A percentile compares a stretch with the other conserved stretches of the same genome.
Conservation (phyloP, 1,140 invertebrate species). For the Rhyzopertha dominica region DNA sequence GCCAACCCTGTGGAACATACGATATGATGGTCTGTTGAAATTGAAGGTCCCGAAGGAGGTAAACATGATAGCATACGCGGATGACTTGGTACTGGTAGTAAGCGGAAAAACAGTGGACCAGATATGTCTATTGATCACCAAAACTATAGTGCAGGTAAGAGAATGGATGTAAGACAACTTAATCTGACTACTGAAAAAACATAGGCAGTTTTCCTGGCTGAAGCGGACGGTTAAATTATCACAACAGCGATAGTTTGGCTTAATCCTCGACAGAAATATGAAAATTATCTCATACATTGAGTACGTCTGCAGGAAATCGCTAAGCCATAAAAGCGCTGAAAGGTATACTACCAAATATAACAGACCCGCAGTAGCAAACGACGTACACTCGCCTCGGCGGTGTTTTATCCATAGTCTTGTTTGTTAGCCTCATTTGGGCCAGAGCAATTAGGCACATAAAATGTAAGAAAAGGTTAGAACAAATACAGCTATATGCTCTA, state of each 20-base stretch:
- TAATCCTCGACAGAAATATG: no score
- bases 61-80: no score
- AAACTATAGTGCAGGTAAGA: conserved; percentile 11
- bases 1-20: no score
- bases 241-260: no score
- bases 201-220: no score
- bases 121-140: no score
- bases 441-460: conserved; percentile 13
- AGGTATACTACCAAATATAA: conserved; percentile 16
- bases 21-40: no score
- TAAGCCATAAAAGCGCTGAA: no score
- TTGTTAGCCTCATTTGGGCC: conserved; percentile 26
- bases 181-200: no score
- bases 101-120: not conserved
- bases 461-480: conserved; percentile 17
- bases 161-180: conserved; percentile 4
- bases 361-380: conserved; percentile 7
- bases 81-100: conserved; percentile 21
- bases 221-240: conserved; percentile 15
- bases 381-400: conserved; percentile 18
- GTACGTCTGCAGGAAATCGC: no score
- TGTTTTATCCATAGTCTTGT: conserved; percentile 23
- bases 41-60: no score
- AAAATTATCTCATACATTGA: no score
- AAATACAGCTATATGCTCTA: conserved; percentile 20